phyloP scores from a whole-genome alignment of 2,888 invertebrate species.

The Aquatica leii region DNA sequence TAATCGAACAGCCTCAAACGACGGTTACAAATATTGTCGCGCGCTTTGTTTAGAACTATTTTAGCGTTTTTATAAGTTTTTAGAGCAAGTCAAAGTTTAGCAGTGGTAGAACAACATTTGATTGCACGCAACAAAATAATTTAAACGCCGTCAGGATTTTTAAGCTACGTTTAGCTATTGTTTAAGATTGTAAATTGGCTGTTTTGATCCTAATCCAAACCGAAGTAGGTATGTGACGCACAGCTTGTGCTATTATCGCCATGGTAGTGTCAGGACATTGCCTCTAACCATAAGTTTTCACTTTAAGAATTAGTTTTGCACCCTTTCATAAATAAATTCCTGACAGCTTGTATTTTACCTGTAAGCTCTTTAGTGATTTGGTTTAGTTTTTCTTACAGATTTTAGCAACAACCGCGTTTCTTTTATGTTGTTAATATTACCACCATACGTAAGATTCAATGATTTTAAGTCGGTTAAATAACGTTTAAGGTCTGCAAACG shows the following conservation, averaged over 20 bases:
- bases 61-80: constrained; percentile 98
- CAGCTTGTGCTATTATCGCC: constrained; percentile 96
- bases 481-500: constrained; percentile 99
- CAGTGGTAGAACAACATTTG: constrained; percentile 97
- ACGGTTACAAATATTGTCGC: too few species aligned
- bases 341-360: constrained; percentile 90
- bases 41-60: constrained; percentile 96
- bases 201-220: constrained; percentile 98
- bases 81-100: constrained; percentile 91
- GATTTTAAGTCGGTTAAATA: constrained; percentile 99
- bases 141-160: constrained; percentile 97
- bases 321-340: constrained; percentile 98
- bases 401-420: constrained; percentile 94
- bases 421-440: constrained; percentile 97
- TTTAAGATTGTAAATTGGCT: constrained; percentile 91
- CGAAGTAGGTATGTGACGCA: constrained; percentile 92
- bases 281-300: constrained; percentile 98
- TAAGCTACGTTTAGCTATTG: constrained; percentile 94
- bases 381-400: constrained; percentile 97
- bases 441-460: constrained; percentile 98
- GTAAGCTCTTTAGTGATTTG: constrained; percentile 98
- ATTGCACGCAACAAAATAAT: constrained; percentile 96
- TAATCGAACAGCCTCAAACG: too few species aligned
- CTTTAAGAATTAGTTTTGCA: constrained; percentile 96
- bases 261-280: constrained; percentile 92